Evolutionary conservation across 2,888 invertebrate species (phyloP).

Genomic region (Andrena bucephala): DNA sequence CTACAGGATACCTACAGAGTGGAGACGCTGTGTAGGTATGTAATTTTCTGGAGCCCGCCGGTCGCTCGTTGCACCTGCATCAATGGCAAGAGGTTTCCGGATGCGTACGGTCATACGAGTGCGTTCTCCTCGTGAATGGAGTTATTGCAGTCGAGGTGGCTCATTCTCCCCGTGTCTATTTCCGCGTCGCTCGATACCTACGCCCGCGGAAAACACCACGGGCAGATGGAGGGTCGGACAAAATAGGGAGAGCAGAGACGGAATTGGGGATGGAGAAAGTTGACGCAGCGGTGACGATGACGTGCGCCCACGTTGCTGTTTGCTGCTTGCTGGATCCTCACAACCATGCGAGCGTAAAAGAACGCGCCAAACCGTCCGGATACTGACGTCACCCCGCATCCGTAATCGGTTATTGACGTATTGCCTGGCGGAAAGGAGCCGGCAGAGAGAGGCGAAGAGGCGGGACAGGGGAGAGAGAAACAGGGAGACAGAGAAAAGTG

Average conservation of each 20-base stretch:
- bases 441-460: neutral
- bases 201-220: conserved; percentile 17
- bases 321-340: neutral
- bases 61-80: conserved; percentile 36
- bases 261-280: conserved; percentile 38
- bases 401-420: conserved; percentile 41
- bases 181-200: conserved; percentile 32
- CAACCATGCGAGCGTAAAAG: neutral
- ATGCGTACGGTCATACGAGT: conserved; percentile 24
- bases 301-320: conserved; percentile 7
- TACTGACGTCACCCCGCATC: conserved; percentile 39
- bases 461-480: too few species aligned
- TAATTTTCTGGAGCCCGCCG: conserved; percentile 19
- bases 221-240: conserved; percentile 23
- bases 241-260: conserved; percentile 19
- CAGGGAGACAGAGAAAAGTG: too few species aligned
- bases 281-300: conserved; percentile 27
- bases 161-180: conserved; percentile 37
- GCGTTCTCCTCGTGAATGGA: conserved; percentile 45
- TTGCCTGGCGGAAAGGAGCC: neutral
- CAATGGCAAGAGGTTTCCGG: conserved; percentile 49
- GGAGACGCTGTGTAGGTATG: neutral
- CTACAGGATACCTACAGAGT: neutral
- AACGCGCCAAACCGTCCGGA: conserved; percentile 17
- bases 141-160: conserved; percentile 43